These are phyloP conservation scores for Norana najaformis DNA, from an alignment of 2,888 invertebrate species.

Conservation along the genomic window DNA sequence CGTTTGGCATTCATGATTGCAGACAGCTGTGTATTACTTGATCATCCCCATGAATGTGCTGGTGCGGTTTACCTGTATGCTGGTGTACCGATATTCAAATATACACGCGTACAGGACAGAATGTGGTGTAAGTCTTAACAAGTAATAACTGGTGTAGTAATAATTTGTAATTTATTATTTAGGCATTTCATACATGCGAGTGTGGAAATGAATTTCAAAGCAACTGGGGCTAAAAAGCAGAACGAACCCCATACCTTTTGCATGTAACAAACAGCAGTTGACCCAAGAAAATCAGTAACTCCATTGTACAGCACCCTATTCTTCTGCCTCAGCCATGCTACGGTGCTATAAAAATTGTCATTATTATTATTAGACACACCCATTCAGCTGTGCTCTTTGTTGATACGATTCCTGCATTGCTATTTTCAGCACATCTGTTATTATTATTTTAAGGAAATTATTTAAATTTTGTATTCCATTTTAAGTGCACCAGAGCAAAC, in stretches of 20 bases:
- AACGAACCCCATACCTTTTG: not conserved
- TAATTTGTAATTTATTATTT: not conserved
- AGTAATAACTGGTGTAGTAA: too few relatives aligned
- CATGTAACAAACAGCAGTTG: not conserved
- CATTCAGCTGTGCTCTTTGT: not conserved
- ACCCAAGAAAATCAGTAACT: not conserved
- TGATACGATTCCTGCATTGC: not conserved
- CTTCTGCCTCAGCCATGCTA: too few relatives aligned
- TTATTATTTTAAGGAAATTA: not conserved
- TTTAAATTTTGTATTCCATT: not conserved
- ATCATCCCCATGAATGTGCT: not conserved
- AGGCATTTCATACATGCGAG: not conserved
- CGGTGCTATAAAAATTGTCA: too few relatives aligned
- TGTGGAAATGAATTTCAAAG: not conserved
- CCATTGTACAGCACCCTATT: not conserved
- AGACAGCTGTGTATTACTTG: not conserved
- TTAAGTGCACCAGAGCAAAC: not conserved
- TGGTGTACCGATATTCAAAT: not conserved
- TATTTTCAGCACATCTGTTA: not conserved
- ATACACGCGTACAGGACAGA: not conserved
- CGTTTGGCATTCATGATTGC: not conserved
- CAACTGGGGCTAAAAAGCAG: not conserved
- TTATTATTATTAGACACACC: too few relatives aligned
- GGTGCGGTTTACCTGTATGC: not conserved
- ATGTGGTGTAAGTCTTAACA: not conserved